Percentiles rank a stretch among this genome's conserved stretches.
Evolutionary conservation across 2,797 vertebrate genomes (phyloP).

Genomic region (Anabas testudineus): DNA sequence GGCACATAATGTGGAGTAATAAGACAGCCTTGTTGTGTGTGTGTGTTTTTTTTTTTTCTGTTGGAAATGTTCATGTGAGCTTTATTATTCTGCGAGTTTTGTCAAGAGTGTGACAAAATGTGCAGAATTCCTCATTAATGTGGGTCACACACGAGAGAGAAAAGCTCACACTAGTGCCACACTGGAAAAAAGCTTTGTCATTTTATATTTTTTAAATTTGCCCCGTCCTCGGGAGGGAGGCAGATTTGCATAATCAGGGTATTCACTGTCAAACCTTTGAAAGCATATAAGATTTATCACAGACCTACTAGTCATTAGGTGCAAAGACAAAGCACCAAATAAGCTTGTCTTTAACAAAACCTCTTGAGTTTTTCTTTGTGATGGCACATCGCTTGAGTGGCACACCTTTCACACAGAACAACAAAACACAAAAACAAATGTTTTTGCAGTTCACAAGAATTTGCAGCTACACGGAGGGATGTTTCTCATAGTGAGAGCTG

Average conservation of each 20-base stretch:
- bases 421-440: constrained; percentile 11
- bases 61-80: constrained; percentile 35
- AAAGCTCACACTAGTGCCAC: constrained; percentile 35
- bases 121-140: constrained; percentile 64
- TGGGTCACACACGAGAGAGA: constrained; percentile 62
- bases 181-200: constrained; percentile 62
- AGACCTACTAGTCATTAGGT: constrained; percentile 65
- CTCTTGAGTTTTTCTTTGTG: constrained; percentile 49
- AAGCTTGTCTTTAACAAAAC: constrained; percentile 55
- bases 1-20: not conserved
- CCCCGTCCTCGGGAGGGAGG: constrained; percentile 51
- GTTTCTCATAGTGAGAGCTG: constrained; percentile 43
- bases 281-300: constrained; percentile 72
- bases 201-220: constrained; percentile 57
- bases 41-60: not conserved
- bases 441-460: constrained; percentile 23
- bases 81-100: constrained; percentile 51
- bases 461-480: constrained; percentile 30
- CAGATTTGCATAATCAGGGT: constrained; percentile 75
- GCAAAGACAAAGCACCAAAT: constrained; percentile 66
- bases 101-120: constrained; percentile 48
- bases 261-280: constrained; percentile 75
- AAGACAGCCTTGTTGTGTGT: not conserved
- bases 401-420: constrained; percentile 34
- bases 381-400: constrained; percentile 37